phyloP scores from a whole-genome alignment of 2,888 invertebrate genomes.

The Alentia gelatinosa region DNA sequence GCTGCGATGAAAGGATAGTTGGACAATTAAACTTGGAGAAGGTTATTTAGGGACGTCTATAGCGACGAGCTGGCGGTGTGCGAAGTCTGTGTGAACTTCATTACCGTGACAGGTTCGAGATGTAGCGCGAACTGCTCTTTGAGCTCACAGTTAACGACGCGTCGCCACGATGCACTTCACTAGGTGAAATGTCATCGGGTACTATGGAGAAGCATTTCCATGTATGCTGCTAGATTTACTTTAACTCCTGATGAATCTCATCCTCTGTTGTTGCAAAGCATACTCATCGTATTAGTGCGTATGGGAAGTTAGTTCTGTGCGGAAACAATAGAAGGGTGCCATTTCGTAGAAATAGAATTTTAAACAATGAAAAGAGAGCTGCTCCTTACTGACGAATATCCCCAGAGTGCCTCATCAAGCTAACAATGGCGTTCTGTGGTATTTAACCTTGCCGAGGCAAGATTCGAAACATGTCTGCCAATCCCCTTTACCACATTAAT shows the following conservation, averaged over 20 bases:
- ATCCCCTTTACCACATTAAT: neutral
- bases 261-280: too few species aligned
- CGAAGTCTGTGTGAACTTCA: neutral
- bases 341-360: too few species aligned
- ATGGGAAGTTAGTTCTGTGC: too few species aligned
- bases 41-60: neutral
- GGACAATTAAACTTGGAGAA: neutral
- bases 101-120: neutral
- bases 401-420: neutral
- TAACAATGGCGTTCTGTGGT: neutral
- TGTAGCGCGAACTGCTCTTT: neutral
- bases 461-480: neutral
- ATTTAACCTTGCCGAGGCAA: neutral
- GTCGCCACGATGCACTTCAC: neutral
- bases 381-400: neutral
- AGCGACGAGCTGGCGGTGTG: neutral
- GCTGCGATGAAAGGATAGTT: slow-evolving; percentile 7
- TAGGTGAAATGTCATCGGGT: neutral
- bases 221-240: too few species aligned
- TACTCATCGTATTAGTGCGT: too few species aligned
- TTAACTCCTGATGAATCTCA: too few species aligned
- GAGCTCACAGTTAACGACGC: neutral
- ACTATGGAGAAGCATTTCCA: neutral
- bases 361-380: too few species aligned
- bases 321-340: too few species aligned